A percentile compares a stretch with the other conserved stretches of the same genome.
Evolutionary conservation across 2,797 vertebrate species (phyloP).

Genomic region (Orestias chungarensis): DNA sequence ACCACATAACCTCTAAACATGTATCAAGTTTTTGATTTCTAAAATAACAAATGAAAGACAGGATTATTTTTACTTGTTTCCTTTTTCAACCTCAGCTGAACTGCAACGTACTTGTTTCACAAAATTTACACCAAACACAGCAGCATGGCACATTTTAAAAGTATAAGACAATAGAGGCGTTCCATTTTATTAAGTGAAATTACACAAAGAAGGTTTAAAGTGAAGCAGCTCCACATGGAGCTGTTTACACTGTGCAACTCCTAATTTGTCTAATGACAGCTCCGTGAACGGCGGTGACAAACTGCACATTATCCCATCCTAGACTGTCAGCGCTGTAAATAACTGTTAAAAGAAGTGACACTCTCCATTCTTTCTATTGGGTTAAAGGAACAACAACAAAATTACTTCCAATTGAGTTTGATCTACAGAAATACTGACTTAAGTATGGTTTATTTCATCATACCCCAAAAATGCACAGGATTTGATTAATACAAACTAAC

Average conservation of each 20-base stretch:
- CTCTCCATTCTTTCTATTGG: conserved; percentile 13
- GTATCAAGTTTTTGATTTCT: not conserved
- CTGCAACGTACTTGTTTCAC: not conserved
- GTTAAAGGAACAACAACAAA: conserved; percentile 26
- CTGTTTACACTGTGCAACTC: conserved; percentile 59
- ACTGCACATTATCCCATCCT: conserved; percentile 56
- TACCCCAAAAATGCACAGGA: conserved; percentile 1
- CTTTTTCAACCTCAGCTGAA: not conserved
- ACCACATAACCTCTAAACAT: not conserved
- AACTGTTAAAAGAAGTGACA: conserved; percentile 54
- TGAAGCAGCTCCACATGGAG: conserved; percentile 34
- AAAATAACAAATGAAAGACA: not conserved
- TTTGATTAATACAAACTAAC: conserved; percentile 3
- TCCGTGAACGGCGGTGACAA: conserved; percentile 41
- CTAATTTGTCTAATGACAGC: conserved; percentile 69
- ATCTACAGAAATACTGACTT: conserved; percentile 15
- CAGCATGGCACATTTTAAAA: conserved; percentile 16
- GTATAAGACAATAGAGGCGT: conserved; percentile 35
- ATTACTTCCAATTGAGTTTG: conserved; percentile 31
- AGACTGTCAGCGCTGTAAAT: conserved; percentile 56
- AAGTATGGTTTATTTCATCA: not conserved
- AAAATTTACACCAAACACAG: not conserved
- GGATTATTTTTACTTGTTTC: not conserved
- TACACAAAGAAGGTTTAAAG: conserved; percentile 44
- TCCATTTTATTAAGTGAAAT: conserved; percentile 58